Conservation (phyloP, 2,113 vertebrate species). For the Myiopsitta monachus region DNA sequence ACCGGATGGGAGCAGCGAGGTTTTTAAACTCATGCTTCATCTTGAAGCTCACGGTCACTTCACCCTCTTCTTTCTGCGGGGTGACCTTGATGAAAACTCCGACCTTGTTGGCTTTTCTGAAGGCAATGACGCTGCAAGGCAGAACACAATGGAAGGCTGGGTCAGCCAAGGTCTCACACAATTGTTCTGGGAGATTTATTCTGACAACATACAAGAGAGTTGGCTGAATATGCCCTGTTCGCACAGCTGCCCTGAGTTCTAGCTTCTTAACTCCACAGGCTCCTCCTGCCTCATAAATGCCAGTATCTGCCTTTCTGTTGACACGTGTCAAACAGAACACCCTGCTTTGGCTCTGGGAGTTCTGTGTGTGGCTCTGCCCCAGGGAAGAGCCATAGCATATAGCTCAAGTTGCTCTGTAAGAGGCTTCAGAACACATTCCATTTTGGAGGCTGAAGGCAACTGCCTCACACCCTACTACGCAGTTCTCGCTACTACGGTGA, state of each 20-base stretch:
- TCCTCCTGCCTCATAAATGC: rapidly evolving
- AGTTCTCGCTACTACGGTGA: neutral
- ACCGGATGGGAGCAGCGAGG: conserved; percentile 86
- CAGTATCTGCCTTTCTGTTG: neutral
- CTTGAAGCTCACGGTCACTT: conserved; percentile 92
- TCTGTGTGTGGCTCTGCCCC: neutral
- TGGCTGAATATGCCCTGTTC: neutral
- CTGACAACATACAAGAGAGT: neutral
- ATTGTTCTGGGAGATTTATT: neutral
- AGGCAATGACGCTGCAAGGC: conserved; percentile 86
- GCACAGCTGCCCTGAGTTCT: neutral
- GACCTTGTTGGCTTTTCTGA: conserved; percentile 98
- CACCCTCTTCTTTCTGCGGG: conserved; percentile 86
- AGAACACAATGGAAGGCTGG: conserved; percentile 8
- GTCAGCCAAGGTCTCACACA: neutral
- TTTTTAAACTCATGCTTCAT: conserved; percentile 97
- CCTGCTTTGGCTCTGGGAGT: neutral
- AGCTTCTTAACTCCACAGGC: neutral
- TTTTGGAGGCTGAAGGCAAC: neutral
- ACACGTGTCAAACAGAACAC: neutral
- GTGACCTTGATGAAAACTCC: conserved; percentile 98
- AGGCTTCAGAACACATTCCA: neutral
- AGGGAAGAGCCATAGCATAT: neutral
- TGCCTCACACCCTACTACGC: rapidly evolving
- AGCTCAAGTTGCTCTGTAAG: neutral